A percentile compares a stretch with the other conserved stretches of the same genome.
These are phyloP conservation scores for Dugesia japonica DNA, from an alignment of 2,888 invertebrate genomes.

Conservation along the genomic window DNA sequence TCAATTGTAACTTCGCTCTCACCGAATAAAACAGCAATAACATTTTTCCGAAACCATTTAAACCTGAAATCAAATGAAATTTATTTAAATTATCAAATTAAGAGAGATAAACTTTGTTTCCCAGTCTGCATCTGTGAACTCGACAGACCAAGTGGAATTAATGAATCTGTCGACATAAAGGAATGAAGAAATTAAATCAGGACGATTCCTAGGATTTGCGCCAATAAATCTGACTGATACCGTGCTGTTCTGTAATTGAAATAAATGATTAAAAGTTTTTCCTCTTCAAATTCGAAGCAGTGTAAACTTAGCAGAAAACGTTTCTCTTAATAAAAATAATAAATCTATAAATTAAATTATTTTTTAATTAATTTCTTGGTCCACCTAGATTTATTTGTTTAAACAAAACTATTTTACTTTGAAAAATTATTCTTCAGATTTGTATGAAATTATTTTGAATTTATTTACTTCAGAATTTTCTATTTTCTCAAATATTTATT, in stretches of 20 bases:
- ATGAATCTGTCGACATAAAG: not conserved
- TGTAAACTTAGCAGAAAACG: too few relatives aligned
- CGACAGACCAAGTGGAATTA: not conserved
- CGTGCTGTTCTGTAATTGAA: not conserved
- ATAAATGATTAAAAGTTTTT: too few relatives aligned
- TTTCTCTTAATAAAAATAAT: too few relatives aligned
- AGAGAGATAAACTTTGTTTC: not conserved
- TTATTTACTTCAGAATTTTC: too few relatives aligned
- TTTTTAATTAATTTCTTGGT: too few relatives aligned
- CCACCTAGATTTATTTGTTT: too few relatives aligned
- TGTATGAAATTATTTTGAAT: too few relatives aligned
- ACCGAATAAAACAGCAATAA: not conserved
- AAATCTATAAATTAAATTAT: too few relatives aligned
- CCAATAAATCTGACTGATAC: not conserved
- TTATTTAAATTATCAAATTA: not conserved
- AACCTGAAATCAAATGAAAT: not conserved
- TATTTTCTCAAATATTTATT: too few relatives aligned
- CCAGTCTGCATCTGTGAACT: not conserved
- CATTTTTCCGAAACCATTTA: not conserved
- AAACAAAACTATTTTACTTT: too few relatives aligned
- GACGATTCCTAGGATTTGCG: not conserved
- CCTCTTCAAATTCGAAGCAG: too few relatives aligned
- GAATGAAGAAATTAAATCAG: not conserved
- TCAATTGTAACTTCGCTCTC: not conserved
- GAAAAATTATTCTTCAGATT: too few relatives aligned